Evolutionary conservation across 1,140 invertebrate species (phyloP), one percentile per base, ranked within the genome.

Genomic region (Cepaea nemoralis): DNA sequence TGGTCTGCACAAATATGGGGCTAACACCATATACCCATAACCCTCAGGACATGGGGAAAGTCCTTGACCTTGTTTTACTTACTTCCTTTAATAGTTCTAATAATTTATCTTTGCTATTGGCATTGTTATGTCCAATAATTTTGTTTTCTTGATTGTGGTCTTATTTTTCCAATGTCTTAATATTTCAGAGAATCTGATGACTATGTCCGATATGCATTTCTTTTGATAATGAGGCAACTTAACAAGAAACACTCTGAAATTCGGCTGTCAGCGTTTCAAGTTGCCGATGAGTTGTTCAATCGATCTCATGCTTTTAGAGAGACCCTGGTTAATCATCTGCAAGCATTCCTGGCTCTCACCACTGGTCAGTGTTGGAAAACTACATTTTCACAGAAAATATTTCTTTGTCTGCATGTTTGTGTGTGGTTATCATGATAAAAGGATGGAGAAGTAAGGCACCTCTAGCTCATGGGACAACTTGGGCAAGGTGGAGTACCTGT

Each of bases 201-300:
- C 10, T 92, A 93, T 87, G 87, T 93, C 2, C 89, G 92, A 67
- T 87, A 91, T 82, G 90, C 89, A 8, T 93, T 90, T 86, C 88
- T 91, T 40, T 80, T 93, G 33, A 55, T 94, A 35, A 90, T 92
- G 84, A 88, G 90, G 35, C 92, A 93, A 66, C 85, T 94, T 22
- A 87, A 90, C 45, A 91, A 92, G 84, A 89, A 93, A 1, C 94
- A 94, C 91, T 88, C 93, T 22, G 93, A 94, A 89, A 91, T 94
- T 48, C 88, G 94, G 42, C 90, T 91, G n/a, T 92, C 92, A 74
- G 86, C 92, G 5, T 92, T 94, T 83, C 91, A 92, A 67, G 90
- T 94, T 40, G 92, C 93, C 66, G 90, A 94, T 84, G 91, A 93
- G 82, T 86, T 94, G 5, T 94, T 94, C 84, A 88, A 89, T 77